Conservation (phyloP, 37 sponge, comb jelly and placozoan genomes). For the Bolinopsis microptera region DNA sequence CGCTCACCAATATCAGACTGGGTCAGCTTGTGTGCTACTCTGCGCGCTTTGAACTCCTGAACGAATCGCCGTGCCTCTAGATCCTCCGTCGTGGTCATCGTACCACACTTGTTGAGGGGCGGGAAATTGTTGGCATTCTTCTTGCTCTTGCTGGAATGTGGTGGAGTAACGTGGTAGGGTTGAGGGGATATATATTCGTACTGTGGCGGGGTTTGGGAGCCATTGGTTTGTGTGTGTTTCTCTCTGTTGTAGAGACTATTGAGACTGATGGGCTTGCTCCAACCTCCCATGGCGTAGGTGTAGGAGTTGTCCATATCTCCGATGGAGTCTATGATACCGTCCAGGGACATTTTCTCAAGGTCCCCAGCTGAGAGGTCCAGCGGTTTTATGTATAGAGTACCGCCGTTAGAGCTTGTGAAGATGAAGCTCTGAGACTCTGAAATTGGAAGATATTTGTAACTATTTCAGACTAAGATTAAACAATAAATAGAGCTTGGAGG, state of each 20-base stretch:
- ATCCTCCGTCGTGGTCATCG: constrained; percentile 28
- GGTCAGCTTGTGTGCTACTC: constrained; percentile 53
- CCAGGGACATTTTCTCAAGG: constrained; percentile 65
- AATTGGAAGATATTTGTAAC: neutral
- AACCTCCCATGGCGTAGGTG: constrained; percentile 39
- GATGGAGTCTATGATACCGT: constrained; percentile 45
- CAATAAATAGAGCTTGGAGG: no score
- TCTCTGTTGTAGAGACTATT: neutral
- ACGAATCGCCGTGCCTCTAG: constrained; percentile 47
- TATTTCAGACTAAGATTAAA: no score
- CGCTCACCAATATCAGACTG: constrained; percentile 64
- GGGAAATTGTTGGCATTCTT: constrained; percentile 1
- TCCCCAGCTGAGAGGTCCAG: constrained; percentile 1
- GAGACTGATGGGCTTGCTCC: constrained; percentile 48
- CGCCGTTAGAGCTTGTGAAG: constrained; percentile 49
- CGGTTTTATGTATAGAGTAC: constrained; percentile 61
- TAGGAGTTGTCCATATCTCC: constrained; percentile 14
- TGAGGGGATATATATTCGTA: neutral
- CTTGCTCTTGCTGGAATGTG: constrained; percentile 1
- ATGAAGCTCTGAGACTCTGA: constrained; percentile 64
- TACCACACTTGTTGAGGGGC: constrained; percentile 52
- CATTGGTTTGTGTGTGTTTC: constrained; percentile 61
- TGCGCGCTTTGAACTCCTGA: constrained; percentile 58
- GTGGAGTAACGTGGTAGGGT: neutral
- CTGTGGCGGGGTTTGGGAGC: constrained; percentile 26